Base-by-base conservation (phyloP, 2,888 invertebrate species). In the Drosophila histrio region DNA sequence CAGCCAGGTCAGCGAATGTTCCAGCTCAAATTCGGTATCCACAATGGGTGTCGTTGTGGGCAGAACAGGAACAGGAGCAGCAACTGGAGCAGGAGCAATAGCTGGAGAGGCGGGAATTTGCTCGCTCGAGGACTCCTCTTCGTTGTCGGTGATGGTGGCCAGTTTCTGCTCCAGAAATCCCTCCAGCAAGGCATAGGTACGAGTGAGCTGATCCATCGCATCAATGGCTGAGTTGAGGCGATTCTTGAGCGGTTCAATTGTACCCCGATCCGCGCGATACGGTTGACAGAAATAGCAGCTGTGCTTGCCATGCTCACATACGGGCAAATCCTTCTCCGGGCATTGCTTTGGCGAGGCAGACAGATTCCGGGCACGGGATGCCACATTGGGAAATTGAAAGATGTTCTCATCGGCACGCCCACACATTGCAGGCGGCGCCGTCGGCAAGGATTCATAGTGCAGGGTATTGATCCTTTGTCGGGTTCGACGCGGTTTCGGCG, bases 131-230 rank as follows among this genome's bases (percentile, higher is more conserved):
- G 28, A 22, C 41, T 66, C 63, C n/a, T 72, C 77, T 26, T 88
- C 88, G 2, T 59, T 75, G 44, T 88, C 83, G 2, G 56, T 66
- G n/a, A 82, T 83, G 30, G 87, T 86, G 22, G 78, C 65, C 90
- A 96, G 96, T 72, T 96, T 95, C 80, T 80, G 71, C 39, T 90
- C 89, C 26, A 89, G 57, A 24, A 89, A 77, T 1, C 85, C 95
- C 85, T 97, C 96, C 91, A 97, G 93, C 28, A 97, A 91, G 65
- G 94, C 94, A 79, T 96, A 94, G 6, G 97, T 92, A 79, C 95
- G 95, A 76, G 96, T 96, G 49, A 97, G 91, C 85, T 97, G 96
- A 83, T 96, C 96, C 68, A 97, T 93, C 28, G 92, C 93, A 2
- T 93, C 91, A 43, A 94, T 94, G 2, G 93, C 91, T 11, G 94